Evolutionary conservation across 2,113 vertebrate genomes (phyloP).

Genomic region (Oryzias celebensis): DNA sequence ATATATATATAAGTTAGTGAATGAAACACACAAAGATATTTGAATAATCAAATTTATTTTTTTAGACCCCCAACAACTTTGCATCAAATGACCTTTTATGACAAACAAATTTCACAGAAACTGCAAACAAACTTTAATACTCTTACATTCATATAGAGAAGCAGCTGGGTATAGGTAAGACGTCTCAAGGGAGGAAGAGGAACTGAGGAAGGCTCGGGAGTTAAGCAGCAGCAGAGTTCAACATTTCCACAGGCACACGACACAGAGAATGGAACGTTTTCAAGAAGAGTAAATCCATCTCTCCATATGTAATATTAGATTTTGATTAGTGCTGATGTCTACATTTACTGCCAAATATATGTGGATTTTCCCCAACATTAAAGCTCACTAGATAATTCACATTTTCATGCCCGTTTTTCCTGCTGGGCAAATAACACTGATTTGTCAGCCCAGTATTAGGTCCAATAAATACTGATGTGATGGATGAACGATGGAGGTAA

Average conservation of each 20-base stretch:
- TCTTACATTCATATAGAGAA: constrained; percentile 59
- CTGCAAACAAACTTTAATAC: constrained; percentile 42
- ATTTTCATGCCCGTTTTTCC: constrained; percentile 15
- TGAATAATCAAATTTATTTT: constrained; percentile 66
- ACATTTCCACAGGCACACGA: constrained; percentile 62
- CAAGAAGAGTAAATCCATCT: constrained; percentile 58
- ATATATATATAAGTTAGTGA: too few species aligned
- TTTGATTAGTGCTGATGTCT: constrained; percentile 60
- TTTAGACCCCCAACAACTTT: constrained; percentile 59
- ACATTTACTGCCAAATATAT: constrained; percentile 41
- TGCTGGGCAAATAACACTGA: neutral
- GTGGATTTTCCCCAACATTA: constrained; percentile 20
- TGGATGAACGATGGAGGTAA: constrained; percentile 14
- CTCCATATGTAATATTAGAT: constrained; percentile 49
- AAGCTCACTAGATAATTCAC: constrained; percentile 47
- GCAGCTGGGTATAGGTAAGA: constrained; percentile 52
- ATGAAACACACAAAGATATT: neutral
- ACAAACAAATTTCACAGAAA: constrained; percentile 69
- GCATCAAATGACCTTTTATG: constrained; percentile 46
- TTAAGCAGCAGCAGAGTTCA: constrained; percentile 31
- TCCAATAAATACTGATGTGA: constrained; percentile 20
- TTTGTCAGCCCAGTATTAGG: constrained; percentile 18
- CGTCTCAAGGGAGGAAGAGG: constrained; percentile 26
- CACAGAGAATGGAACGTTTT: constrained; percentile 57
- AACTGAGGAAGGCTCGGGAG: constrained; percentile 18